A percentile compares a stretch with the other conserved stretches of the same genome.
These are phyloP conservation scores for Brachynemurus nebulosus DNA, from an alignment of 2,888 invertebrate genomes.

Conservation along the genomic window DNA sequence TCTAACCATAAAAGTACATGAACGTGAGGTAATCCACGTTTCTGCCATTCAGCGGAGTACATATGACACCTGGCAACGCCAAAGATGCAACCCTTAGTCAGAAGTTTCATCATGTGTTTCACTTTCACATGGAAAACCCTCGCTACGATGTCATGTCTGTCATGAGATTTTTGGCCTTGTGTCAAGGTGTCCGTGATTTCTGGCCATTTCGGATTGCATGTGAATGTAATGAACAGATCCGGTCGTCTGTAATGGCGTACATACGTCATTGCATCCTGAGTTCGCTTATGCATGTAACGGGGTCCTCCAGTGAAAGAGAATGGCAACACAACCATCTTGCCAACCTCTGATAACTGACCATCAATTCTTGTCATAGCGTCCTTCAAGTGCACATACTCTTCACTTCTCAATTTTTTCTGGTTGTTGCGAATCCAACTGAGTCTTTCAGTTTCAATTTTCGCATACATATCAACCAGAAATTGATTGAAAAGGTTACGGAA, in stretches of 20 bases:
- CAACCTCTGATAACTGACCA: neutral
- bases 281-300: slow-evolving; percentile 25
- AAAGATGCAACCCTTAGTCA: slow-evolving; percentile 6
- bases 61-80: neutral
- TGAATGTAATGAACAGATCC: slow-evolving; percentile 30
- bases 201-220: slow-evolving; percentile 30
- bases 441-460: slow-evolving; percentile 13
- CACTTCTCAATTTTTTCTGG: slow-evolving; percentile 16
- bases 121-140: slow-evolving; percentile 8
- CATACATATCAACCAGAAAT: slow-evolving; percentile 22
- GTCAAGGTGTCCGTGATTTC: slow-evolving; percentile 20
- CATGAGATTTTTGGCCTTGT: slow-evolving; percentile 8
- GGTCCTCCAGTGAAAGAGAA: slow-evolving; percentile 18
- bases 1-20: slow-evolving; percentile 9
- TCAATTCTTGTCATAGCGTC: slow-evolving; percentile 2
- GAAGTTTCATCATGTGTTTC: neutral
- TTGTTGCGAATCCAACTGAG: slow-evolving; percentile 3
- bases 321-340: slow-evolving; percentile 11
- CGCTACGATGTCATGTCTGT: slow-evolving; percentile 9
- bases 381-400: slow-evolving; percentile 6
- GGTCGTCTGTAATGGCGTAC: slow-evolving; percentile 27
- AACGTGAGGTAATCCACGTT: slow-evolving; percentile 8
- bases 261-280: slow-evolving; percentile 31
- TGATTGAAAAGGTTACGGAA: slow-evolving; percentile 20
- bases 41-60: slow-evolving; percentile 9